Conservation (phyloP, 2,113 vertebrate species). For the Lynx canadensis region DNA sequence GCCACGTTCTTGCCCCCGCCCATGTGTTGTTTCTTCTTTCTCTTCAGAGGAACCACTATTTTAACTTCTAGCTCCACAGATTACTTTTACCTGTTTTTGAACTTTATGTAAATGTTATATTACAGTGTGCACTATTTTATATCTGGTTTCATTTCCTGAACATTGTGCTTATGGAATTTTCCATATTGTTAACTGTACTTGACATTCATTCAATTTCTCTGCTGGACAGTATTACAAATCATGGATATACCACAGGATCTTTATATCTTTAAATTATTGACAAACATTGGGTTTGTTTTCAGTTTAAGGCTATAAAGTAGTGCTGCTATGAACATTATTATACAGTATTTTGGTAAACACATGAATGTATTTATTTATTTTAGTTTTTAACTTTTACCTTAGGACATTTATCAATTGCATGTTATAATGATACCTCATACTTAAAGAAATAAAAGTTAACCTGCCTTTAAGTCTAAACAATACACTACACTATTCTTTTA, state of each 20-base stretch:
- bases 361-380: background rate
- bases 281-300: background rate
- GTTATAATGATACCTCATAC: background rate
- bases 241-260: background rate
- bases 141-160: background rate
- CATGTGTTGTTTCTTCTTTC: background rate
- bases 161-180: background rate
- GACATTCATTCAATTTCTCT: background rate
- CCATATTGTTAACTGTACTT: background rate
- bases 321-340: background rate
- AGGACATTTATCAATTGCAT: background rate
- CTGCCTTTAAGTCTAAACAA: conserved; percentile 41
- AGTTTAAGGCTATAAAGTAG: background rate
- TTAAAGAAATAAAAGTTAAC: background rate
- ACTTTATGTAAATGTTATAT: background rate
- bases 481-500: background rate
- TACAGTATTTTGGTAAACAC: background rate
- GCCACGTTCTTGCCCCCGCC: background rate
- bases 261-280: background rate
- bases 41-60: background rate
- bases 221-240: background rate
- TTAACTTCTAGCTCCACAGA: background rate
- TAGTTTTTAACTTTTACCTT: conserved; percentile 18
- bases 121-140: background rate
- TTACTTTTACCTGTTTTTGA: background rate